A percentile compares a stretch with the other conserved stretches of the same genome.
Conservation (phyloP, 2,888 invertebrate genomes). For the Noctua janthina region DNA sequence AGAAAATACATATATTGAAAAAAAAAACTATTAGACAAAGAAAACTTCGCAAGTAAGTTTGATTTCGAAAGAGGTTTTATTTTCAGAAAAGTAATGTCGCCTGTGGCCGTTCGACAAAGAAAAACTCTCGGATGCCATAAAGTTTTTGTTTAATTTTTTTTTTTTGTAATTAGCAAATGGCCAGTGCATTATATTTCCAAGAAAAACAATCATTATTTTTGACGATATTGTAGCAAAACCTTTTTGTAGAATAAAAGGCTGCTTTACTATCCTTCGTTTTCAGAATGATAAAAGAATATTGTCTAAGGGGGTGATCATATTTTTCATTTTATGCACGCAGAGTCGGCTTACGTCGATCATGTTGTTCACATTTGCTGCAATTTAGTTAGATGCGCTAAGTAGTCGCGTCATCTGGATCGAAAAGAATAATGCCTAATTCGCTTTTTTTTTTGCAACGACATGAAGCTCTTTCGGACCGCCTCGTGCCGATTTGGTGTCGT, state of each 20-base stretch:
- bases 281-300: background rate
- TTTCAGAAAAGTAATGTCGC: background rate
- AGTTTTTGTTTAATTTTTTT: background rate
- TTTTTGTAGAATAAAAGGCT: background rate
- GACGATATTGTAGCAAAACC: background rate
- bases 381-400: background rate
- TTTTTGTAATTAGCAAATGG: background rate
- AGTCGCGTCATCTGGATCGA: background rate
- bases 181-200: background rate
- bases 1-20: too few species aligned
- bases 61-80: background rate
- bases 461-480: background rate
- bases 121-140: slow-evolving; percentile 12
- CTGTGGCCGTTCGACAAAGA: background rate
- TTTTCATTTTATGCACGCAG: background rate
- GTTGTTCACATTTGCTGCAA: background rate
- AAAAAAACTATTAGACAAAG: background rate
- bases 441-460: background rate
- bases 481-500: background rate
- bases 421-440: background rate
- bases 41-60: background rate
- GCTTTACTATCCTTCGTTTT: background rate
- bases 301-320: background rate
- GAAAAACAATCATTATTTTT: slow-evolving; percentile 1
- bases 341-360: background rate